Evolutionary conservation across 1,140 invertebrate species (phyloP).

Genomic region (Pogonomyrmex californicus): DNA sequence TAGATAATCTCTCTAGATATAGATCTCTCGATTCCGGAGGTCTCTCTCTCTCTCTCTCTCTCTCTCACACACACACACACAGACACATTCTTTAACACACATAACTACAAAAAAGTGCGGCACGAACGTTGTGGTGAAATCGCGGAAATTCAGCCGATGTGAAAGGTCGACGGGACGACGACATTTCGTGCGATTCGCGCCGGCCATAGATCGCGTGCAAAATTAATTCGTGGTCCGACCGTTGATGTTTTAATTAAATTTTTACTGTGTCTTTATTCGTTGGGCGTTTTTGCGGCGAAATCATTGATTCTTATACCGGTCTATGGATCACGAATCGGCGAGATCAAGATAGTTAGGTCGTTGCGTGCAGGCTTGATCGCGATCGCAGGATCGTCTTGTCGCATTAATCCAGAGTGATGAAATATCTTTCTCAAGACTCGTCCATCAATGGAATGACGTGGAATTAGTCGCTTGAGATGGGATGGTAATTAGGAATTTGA

Average conservation of each 20-base stretch:
- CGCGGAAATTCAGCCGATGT: conserved; percentile 70
- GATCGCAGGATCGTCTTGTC: conserved; percentile 53
- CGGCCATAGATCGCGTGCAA: conserved; percentile 4
- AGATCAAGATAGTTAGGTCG: background rate
- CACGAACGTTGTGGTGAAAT: conserved; percentile 65
- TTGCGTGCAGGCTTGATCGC: conserved; percentile 66
- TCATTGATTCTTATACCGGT: background rate
- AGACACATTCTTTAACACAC: background rate
- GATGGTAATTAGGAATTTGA: conserved; percentile 63
- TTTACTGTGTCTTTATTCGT: conserved; percentile 15
- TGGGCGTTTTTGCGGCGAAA: conserved; percentile 14
- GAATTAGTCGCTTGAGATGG: conserved; percentile 66
- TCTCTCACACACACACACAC: background rate
- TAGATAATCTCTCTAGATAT: conserved; percentile 12
- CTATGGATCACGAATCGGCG: conserved; percentile 27
- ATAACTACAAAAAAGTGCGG: conserved; percentile 36
- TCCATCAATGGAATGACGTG: conserved; percentile 72
- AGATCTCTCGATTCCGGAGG: conserved; percentile 50
- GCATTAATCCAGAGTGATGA: conserved; percentile 68
- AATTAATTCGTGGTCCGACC: conserved; percentile 38
- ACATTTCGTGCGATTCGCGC: conserved; percentile 65
- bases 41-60: background rate
- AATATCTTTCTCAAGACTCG: conserved; percentile 60
- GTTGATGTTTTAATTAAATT: conserved; percentile 31
- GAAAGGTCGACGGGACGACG: conserved; percentile 69